A percentile compares a stretch with the other conserved stretches of the same genome.
These are phyloP conservation scores for Onchidella celtica DNA, from an alignment of 2,888 invertebrate genomes.

Conservation along the genomic window DNA sequence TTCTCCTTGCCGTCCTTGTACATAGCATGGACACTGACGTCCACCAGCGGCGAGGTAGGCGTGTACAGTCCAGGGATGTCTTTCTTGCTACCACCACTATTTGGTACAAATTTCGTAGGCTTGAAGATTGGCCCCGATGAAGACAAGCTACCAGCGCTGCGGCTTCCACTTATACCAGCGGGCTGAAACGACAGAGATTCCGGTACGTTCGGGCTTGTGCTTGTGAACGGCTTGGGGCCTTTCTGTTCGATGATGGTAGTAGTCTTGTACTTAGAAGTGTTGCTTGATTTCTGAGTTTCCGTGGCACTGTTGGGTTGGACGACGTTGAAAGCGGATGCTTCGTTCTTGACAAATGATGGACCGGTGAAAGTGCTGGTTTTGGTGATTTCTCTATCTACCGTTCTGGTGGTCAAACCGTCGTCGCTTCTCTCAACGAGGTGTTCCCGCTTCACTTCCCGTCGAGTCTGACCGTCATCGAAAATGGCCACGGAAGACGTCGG, in stretches of 20 bases:
- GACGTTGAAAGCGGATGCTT: constrained; percentile 42
- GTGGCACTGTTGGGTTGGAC: constrained; percentile 4
- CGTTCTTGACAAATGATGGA: constrained; percentile 20
- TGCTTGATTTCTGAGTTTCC: not conserved
- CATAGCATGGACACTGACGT: not conserved
- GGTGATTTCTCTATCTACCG: constrained; percentile 26
- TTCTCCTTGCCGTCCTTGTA: constrained; percentile 47
- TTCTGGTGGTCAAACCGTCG: constrained; percentile 28
- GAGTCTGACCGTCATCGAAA: constrained; percentile 48
- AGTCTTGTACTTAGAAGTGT: constrained; percentile 5
- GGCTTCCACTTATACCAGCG: not conserved
- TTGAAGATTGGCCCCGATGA: constrained; percentile 35
- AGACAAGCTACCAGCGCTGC: constrained; percentile 5
- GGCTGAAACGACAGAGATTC: not conserved
- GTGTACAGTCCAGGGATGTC: constrained; percentile 31
- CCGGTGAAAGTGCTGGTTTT: constrained; percentile 9
- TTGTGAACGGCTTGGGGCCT: constrained; percentile 22
- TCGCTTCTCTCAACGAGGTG: constrained; percentile 37
- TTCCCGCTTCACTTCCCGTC: constrained; percentile 40
- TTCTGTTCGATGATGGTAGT: constrained; percentile 30
- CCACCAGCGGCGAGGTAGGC: constrained; percentile 29
- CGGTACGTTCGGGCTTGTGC: not conserved
- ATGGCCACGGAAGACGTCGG: constrained; percentile 18
- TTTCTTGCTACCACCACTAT: constrained; percentile 34
- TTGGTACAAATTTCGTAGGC: constrained; percentile 42